Evolutionary conservation across 1,140 invertebrate species (phyloP).

Genomic region (Drosophila watanabei): DNA sequence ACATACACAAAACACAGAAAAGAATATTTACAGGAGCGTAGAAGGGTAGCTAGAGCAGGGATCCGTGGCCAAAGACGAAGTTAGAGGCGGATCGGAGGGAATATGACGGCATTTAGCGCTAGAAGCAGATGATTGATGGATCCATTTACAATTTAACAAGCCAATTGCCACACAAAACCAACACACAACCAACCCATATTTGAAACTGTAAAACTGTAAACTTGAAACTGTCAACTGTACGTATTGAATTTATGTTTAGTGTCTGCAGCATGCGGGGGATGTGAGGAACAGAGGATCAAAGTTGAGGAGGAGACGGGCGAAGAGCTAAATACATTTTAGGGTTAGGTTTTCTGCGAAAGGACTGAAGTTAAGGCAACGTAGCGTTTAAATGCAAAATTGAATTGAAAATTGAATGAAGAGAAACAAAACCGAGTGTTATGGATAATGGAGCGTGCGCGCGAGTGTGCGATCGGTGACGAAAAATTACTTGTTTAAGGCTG

Average conservation of each 20-base stretch:
- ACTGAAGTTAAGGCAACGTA: constrained; percentile 85
- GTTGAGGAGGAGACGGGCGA: constrained; percentile 23
- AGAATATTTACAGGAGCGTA: constrained; percentile 69
- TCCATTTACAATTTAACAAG: constrained; percentile 53
- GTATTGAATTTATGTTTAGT: constrained; percentile 79
- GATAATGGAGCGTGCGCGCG: constrained; percentile 70
- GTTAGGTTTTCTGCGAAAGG: constrained; percentile 83
- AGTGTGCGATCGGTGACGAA: constrained; percentile 61
- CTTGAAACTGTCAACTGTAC: constrained; percentile 24
- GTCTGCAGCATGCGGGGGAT: constrained; percentile 58
- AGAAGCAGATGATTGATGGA: constrained; percentile 15
- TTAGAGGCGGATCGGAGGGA: constrained; percentile 46
- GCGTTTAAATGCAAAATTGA: constrained; percentile 82
- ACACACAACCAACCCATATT: constrained; percentile 26
- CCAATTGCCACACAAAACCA: constrained; percentile 20
- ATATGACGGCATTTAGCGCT: constrained; percentile 23
- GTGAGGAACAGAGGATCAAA: constrained; percentile 24
- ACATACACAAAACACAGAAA: constrained; percentile 19
- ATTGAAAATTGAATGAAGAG: constrained; percentile 43
- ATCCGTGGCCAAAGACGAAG: constrained; percentile 77
- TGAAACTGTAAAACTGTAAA: constrained; percentile 64
- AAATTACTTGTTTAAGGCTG: constrained; percentile 76
- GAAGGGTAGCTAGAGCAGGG: constrained; percentile 26
- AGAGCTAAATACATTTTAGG: constrained; percentile 76
- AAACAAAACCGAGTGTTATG: constrained; percentile 70